Evolutionary conservation across 2,113 vertebrate genomes (phyloP), one percentile per base, ranked within the genome.

Genomic region (Gymnobelideus leadbeateri): DNA sequence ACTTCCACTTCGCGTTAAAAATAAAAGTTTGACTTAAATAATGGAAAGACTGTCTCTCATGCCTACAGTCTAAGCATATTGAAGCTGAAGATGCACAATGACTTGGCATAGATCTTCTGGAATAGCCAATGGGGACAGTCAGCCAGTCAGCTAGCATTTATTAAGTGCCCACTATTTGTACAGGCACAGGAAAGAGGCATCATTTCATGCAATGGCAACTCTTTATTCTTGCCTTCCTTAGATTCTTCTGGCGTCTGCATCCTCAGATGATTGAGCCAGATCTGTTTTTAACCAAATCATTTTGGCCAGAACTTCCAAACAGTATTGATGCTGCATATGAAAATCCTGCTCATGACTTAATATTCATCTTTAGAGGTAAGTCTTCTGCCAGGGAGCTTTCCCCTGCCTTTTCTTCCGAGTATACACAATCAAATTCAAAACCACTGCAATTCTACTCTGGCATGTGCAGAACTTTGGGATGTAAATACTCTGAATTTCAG

Each of bases 171-270:
- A 7, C 16, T 84, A 5, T 84, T 43, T 84, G 68, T 84, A 84
- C 6, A 43, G 37, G 19, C 2, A 43, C 68, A 84, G n/a, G 68
- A 43, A 8, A 21, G n/a, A 84, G n/a, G 68, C n/a, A 43, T 43
- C 19, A 43, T 84, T 84, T 43, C 68, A 84, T 84, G 6, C 68
- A 84, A 21, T 5, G 8, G 19, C n/a, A 94, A 52, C 25, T 51
- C 53, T 51, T 0, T 8, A 1, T 95, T 91, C 97, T 92, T 94
- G 93, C 95, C 92, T 93, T 16, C 94, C 47, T 84, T 97, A 99
- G 99, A 89, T 99, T 99, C 98, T 99, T 99, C 97, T 99, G 99
- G 99, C 98, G 99, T 49, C 93, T 99, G 5, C 99, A 99, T 92
- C 99, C 99, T 91, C 99, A 99, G 98, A 99, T 99, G 98, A 96